phyloP scores from a whole-genome alignment of 2,113 vertebrate species.

The Pseudolaguvia tuberculata region DNA sequence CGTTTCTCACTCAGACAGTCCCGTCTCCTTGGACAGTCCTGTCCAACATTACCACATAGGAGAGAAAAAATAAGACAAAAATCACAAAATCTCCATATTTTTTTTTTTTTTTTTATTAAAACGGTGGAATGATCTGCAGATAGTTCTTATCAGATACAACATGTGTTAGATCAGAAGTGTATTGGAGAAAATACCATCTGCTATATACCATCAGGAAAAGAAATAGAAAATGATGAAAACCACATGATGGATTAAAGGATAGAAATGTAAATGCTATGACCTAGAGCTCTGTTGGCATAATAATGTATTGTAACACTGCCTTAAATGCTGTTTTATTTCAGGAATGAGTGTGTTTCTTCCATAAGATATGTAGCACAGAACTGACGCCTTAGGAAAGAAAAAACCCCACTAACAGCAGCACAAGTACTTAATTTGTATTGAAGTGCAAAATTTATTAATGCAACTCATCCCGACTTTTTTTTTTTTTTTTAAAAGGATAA shows the following conservation, averaged over 20 bases:
- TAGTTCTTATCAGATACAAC: constrained; percentile 5
- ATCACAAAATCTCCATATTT: too few relatives aligned
- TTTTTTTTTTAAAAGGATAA: background rate
- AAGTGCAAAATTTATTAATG: constrained; percentile 13
- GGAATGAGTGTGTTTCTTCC: too few relatives aligned
- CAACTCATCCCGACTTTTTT: background rate
- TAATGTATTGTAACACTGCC: background rate
- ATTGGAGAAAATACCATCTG: background rate
- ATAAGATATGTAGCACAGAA: background rate
- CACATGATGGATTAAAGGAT: background rate
- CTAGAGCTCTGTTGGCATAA: background rate
- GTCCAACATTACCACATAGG: background rate
- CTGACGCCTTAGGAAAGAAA: background rate
- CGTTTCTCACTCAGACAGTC: background rate
- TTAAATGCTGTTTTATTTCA: background rate
- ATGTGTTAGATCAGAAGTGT: constrained; percentile 20
- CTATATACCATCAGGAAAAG: constrained; percentile 3
- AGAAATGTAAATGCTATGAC: background rate
- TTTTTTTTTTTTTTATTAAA: constrained; percentile 8
- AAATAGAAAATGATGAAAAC: background rate
- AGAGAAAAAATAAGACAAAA: constrained; percentile 17
- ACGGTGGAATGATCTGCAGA: constrained; percentile 28
- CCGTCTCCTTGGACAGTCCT: too few relatives aligned
- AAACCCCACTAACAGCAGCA: background rate
- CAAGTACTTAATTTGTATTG: constrained; percentile 22